Conservation (phyloP, 2,888 invertebrate species). For the Encarsia formosa region DNA sequence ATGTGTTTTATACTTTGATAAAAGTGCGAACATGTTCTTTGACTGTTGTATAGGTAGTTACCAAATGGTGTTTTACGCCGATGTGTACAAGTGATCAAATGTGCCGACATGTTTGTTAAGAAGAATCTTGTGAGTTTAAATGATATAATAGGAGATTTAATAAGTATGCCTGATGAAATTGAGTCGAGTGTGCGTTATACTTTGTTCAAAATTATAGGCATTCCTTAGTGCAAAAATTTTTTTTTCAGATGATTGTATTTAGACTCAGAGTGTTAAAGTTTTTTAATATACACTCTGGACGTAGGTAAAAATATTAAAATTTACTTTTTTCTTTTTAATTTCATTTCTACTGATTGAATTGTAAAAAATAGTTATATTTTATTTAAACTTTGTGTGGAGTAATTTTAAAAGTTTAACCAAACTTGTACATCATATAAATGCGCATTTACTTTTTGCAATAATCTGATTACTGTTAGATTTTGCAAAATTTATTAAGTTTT, state of each 20-base stretch:
- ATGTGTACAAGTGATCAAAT: conserved; percentile 16
- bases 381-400: too few species aligned
- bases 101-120: conserved; percentile 18
- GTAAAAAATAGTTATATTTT: too few species aligned
- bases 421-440: too few species aligned
- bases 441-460: too few species aligned
- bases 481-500: too few species aligned
- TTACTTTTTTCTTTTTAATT: too few species aligned
- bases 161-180: conserved; percentile 9
- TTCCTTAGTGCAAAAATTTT: not conserved
- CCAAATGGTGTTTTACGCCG: conserved; percentile 22
- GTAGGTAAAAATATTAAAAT: too few species aligned
- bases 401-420: too few species aligned
- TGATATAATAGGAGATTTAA: not conserved
- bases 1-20: conserved; percentile 18
- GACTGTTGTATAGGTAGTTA: conserved; percentile 28
- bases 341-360: too few species aligned
- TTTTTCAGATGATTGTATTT: not conserved
- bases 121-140: conserved; percentile 9
- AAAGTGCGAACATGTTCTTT: conserved; percentile 28
- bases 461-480: too few species aligned
- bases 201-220: not conserved
- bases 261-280: not conserved
- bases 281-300: too few species aligned
- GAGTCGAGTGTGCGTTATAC: conserved; percentile 2